Conservation (phyloP, 2,113 vertebrate species). For the Axis porcinus region DNA sequence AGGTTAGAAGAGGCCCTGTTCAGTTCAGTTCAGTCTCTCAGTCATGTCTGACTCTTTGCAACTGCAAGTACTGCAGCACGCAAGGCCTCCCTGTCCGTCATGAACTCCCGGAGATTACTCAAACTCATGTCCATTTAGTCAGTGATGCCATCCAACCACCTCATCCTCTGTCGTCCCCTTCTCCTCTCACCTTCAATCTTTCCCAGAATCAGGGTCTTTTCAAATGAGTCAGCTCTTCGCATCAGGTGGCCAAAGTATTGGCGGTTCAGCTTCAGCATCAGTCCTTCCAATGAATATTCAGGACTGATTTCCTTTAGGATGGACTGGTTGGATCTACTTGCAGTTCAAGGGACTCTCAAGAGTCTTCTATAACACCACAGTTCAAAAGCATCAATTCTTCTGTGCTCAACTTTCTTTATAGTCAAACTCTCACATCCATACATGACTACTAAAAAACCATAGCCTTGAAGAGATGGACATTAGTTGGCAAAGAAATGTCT, state of each 20-base stretch:
- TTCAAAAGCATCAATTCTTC: neutral
- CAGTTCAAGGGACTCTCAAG: neutral
- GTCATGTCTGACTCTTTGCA: neutral
- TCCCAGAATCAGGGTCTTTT: neutral
- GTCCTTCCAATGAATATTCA: neutral
- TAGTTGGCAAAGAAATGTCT: neutral
- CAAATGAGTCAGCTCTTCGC: neutral
- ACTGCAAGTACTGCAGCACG: rapidly evolving
- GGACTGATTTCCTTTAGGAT: neutral
- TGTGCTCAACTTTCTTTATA: neutral
- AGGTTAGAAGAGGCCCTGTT: neutral
- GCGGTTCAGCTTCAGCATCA: neutral
- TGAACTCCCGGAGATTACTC: neutral
- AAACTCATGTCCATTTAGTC: neutral
- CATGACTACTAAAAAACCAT: neutral
- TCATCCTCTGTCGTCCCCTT: neutral
- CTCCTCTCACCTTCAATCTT: neutral
- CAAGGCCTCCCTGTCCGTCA: neutral
- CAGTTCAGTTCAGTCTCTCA: neutral
- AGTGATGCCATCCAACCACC: neutral
- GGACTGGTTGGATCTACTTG: neutral
- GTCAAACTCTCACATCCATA: neutral
- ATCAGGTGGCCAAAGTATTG: neutral
- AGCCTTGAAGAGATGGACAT: neutral
- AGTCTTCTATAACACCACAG: neutral